Evolutionary conservation across 2,888 invertebrate species (phyloP), one percentile per base, ranked within the genome.

Genomic region (Netelia melanura): DNA sequence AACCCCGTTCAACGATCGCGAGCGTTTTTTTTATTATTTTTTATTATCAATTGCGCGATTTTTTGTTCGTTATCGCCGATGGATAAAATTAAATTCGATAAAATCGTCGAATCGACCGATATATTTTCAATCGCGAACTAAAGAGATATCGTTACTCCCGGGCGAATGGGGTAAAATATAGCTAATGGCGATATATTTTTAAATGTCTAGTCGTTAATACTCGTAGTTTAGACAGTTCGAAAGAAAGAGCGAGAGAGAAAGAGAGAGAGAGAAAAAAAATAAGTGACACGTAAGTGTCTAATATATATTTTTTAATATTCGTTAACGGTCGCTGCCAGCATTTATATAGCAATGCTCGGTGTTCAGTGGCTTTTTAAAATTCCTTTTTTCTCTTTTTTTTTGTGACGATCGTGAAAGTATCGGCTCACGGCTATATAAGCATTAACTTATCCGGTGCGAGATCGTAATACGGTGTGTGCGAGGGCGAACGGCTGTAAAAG

Each of bases 391-490:
- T 14, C 17, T 75, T 75, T 75, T 62, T 56, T n/a, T 6, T 14
- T 21, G 58, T 62, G 79, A 75, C 85, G 85, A 85, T 85, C 85
- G 81, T 75, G 82, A 81, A 85, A 85, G 85, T 85, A 85, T 85
- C 84, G 70, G 70, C 68, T 68, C 78, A 75, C 71, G 71, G 70
- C 70, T 71, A 44, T 71, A 82, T 79, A 54, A 82, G 82, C 85
- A 85, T 85, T 82, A 85, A 82, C 82, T 85, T 85, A 85, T 85
- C 85, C 82, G 85, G 85, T 82, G 85, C 74, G 74, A 85, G 82
- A 85, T 85, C 85, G 82, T 85, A 85, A 85, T 85, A 82, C 85
- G 82, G 82, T 78, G 70, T 77, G 74, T 75, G 82, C 79, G 85
- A 75, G 85, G 81, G 85, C 75, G 85, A 79, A 75, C 61, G 76